Evolutionary conservation across 1,140 invertebrate species (phyloP).

Genomic region (Brachionus plicatilis): DNA sequence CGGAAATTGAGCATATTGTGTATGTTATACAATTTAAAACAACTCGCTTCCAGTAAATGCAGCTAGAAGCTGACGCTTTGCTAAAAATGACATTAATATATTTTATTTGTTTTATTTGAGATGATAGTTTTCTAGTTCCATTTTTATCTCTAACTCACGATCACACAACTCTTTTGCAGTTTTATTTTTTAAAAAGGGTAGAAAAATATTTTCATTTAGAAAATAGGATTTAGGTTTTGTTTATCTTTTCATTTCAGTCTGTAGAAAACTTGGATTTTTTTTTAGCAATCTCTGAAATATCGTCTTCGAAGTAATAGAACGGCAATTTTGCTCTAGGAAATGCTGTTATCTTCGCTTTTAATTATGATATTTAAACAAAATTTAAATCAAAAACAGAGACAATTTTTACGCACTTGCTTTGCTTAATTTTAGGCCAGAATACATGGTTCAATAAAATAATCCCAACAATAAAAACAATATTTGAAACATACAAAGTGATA

Average conservation of each 20-base stretch:
- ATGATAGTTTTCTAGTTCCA: not conserved
- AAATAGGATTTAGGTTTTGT: not conserved
- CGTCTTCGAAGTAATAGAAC: not conserved
- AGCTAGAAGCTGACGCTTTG: not conserved
- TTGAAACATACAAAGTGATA: not conserved
- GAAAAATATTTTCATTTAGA: not conserved
- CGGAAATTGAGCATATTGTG: not conserved
- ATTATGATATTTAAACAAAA: not conserved
- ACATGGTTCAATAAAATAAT: not conserved
- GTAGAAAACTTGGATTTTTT: not conserved
- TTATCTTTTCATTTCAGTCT: not conserved
- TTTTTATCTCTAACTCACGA: not conserved
- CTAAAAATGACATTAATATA: not conserved
- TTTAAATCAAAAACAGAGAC: not conserved
- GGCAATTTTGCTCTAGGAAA: not conserved
- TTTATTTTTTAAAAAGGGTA: conserved; percentile 1
- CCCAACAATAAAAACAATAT: not conserved
- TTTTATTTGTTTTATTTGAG: not conserved
- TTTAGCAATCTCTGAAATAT: not conserved
- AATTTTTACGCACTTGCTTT: not conserved
- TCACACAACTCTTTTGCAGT: not conserved
- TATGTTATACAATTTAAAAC: not conserved
- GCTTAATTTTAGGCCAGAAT: not conserved
- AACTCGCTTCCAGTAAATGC: not conserved
- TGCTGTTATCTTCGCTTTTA: not conserved